These are phyloP conservation scores for Cottus gobio DNA, from an alignment of 2,113 vertebrate genomes.

Conservation along the genomic window DNA sequence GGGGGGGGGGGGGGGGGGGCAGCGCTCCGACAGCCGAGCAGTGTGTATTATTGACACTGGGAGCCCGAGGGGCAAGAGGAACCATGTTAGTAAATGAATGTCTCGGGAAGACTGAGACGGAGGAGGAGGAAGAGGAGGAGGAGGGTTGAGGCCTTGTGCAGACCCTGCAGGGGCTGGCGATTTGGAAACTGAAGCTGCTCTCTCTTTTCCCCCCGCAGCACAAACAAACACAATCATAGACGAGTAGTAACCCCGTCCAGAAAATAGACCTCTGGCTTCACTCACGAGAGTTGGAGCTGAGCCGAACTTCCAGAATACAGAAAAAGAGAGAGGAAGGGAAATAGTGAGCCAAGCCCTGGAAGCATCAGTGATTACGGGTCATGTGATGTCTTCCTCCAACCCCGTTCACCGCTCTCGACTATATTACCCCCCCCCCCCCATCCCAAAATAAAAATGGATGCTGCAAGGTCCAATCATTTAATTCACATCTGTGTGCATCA, in stretches of 20 bases:
- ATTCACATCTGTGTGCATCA: slow-evolving; percentile 76
- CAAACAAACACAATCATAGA: slow-evolving; percentile 81
- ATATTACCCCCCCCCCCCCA: slow-evolving; percentile 32
- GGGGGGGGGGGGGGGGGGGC: too few relatives aligned
- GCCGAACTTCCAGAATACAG: slow-evolving; percentile 54
- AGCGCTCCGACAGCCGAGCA: slow-evolving; percentile 34
- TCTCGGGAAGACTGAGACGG: slow-evolving; percentile 33
- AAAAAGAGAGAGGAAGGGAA: slow-evolving; percentile 43
- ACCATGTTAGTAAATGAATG: slow-evolving; percentile 54
- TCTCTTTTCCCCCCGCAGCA: slow-evolving; percentile 63
- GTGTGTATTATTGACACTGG: slow-evolving; percentile 56
- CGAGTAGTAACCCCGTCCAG: slow-evolving; percentile 64
- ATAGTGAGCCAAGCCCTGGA: slow-evolving; percentile 61
- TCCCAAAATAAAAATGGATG: slow-evolving; percentile 34
- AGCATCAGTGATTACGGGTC: slow-evolving; percentile 76
- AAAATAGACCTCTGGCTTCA: slow-evolving; percentile 73
- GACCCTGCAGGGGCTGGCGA: slow-evolving; percentile 63
- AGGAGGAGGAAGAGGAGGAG: slow-evolving; percentile 33
- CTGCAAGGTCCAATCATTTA: slow-evolving; percentile 65
- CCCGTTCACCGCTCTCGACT: slow-evolving; percentile 21
- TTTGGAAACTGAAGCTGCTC: slow-evolving; percentile 71
- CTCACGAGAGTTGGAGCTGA: slow-evolving; percentile 62
- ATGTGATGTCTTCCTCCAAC: slow-evolving; percentile 56
- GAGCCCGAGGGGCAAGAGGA: slow-evolving; percentile 57
- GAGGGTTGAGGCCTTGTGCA: slow-evolving; percentile 44